Conservation (phyloP, 2,888 invertebrate genomes). For the Megamerina dolium region DNA sequence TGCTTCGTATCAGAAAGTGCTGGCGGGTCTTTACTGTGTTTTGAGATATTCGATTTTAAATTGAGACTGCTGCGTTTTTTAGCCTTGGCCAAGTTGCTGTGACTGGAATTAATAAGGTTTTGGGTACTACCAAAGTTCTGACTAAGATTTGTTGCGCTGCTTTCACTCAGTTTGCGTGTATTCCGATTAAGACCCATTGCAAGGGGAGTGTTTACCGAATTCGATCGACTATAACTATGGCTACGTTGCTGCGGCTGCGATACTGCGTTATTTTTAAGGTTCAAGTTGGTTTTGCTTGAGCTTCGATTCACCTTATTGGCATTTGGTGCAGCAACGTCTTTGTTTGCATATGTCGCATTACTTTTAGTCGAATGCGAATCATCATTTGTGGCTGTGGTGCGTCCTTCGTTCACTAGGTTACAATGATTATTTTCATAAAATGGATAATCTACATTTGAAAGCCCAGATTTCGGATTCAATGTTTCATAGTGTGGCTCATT, state of each 20-base stretch:
- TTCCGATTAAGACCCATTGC: slow-evolving; percentile 28
- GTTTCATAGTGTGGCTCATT: slow-evolving; percentile 49
- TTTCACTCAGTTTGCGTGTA: slow-evolving; percentile 36
- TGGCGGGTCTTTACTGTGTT: slow-evolving; percentile 37
- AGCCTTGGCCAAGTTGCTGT: slow-evolving; percentile 43
- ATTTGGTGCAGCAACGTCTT: slow-evolving; percentile 15
- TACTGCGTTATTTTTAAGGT: slow-evolving; percentile 14
- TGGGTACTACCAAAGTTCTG: slow-evolving; percentile 49
- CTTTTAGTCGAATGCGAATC: neutral
- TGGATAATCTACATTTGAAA: slow-evolving; percentile 27
- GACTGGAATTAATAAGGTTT: slow-evolving; percentile 45
- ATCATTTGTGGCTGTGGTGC: slow-evolving; percentile 15
- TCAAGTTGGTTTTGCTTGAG: slow-evolving; percentile 35
- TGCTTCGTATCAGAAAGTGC: slow-evolving; percentile 29
- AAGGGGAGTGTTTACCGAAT: slow-evolving; percentile 39
- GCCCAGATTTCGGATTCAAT: slow-evolving; percentile 34
- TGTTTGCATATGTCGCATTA: neutral
- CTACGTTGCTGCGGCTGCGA: slow-evolving; percentile 22
- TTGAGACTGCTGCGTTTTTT: slow-evolving; percentile 48
- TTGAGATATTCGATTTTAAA: slow-evolving; percentile 36
- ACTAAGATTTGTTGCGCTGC: slow-evolving; percentile 35
- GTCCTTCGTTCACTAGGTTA: slow-evolving; percentile 18
- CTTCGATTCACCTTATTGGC: slow-evolving; percentile 36
- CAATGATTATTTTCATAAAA: slow-evolving; percentile 31
- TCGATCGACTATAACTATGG: slow-evolving; percentile 40